A percentile compares a stretch with the other conserved stretches of the same genome.
phyloP scores from a whole-genome alignment of 2,113 vertebrate genomes.

The Plotosus lineatus region DNA sequence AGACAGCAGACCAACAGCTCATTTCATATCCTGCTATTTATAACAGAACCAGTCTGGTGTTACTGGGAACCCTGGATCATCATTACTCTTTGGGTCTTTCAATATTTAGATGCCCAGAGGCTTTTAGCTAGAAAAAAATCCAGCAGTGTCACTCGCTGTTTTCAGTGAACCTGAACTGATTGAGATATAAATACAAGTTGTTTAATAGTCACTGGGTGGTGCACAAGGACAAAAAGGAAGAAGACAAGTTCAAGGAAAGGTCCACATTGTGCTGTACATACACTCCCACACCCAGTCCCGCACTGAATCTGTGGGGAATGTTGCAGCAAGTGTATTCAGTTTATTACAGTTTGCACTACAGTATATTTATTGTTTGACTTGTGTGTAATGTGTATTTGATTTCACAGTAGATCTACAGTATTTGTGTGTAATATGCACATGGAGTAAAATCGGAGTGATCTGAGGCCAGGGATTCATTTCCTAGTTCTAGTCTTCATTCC shows the following conservation, averaged over 20 bases:
- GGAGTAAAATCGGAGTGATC: not conserved
- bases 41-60: not conserved
- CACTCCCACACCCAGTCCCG: slow-evolving; percentile 19
- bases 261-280: not conserved
- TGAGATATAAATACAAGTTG: slow-evolving; percentile 13
- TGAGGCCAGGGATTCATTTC: slow-evolving; percentile 1
- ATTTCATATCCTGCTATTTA: slow-evolving; percentile 18
- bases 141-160: not conserved
- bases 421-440: not conserved
- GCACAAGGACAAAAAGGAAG: slow-evolving; percentile 20
- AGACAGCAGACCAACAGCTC: not conserved
- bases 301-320: not conserved
- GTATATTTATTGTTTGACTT: not conserved
- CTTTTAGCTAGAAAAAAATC: slow-evolving; percentile 1
- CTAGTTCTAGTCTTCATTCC: slow-evolving; percentile 8
- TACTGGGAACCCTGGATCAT: not conserved
- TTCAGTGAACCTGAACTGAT: not conserved
- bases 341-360: not conserved
- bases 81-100: not conserved
- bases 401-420: not conserved
- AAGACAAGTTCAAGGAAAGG: not conserved
- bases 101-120: slow-evolving; percentile 1
- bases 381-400: not conserved
- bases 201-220: slow-evolving; percentile 8
- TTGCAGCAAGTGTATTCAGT: not conserved